A percentile compares a stretch with the other conserved stretches of the same genome.
Evolutionary conservation across 1,140 invertebrate genomes (phyloP).

Genomic region (Trachymyrmex cornetzi): DNA sequence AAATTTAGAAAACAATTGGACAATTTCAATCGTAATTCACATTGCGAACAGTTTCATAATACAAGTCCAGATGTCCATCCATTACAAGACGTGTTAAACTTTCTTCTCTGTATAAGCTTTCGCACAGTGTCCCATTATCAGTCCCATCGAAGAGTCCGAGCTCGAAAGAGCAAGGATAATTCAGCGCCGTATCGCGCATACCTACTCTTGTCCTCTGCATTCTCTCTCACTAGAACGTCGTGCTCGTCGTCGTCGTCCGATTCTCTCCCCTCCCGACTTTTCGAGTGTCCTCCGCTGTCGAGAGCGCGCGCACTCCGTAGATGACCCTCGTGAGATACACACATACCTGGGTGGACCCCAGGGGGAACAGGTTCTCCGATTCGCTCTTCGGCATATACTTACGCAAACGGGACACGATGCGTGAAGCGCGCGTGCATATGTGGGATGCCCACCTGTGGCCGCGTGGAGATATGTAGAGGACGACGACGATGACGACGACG

Average conservation of each 20-base stretch:
- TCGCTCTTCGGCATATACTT: constrained; percentile 12
- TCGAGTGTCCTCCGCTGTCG: constrained; percentile 61
- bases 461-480: constrained; percentile 35
- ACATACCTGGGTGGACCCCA: constrained; percentile 51
- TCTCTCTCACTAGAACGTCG: constrained; percentile 22
- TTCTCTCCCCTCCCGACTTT: constrained; percentile 42
- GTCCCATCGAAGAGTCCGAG: constrained; percentile 42
- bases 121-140: constrained; percentile 22
- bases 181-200: constrained; percentile 35
- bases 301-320: constrained; percentile 35
- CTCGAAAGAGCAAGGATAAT: constrained; percentile 44
- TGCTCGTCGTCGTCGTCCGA: neutral
- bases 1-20: too few species aligned
- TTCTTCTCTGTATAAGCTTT: constrained; percentile 44
- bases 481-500: constrained; percentile 12
- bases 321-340: constrained; percentile 69
- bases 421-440: neutral
- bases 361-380: constrained; percentile 61
- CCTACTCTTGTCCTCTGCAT: constrained; percentile 13
- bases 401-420: neutral
- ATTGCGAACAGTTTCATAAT: too few species aligned
- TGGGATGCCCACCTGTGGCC: constrained; percentile 78
- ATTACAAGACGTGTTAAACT: constrained; percentile 18
- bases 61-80: neutral
- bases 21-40: too few species aligned